phyloP scores from a whole-genome alignment of 1,140 invertebrate genomes.

The Cyclargus thomasi region DNA sequence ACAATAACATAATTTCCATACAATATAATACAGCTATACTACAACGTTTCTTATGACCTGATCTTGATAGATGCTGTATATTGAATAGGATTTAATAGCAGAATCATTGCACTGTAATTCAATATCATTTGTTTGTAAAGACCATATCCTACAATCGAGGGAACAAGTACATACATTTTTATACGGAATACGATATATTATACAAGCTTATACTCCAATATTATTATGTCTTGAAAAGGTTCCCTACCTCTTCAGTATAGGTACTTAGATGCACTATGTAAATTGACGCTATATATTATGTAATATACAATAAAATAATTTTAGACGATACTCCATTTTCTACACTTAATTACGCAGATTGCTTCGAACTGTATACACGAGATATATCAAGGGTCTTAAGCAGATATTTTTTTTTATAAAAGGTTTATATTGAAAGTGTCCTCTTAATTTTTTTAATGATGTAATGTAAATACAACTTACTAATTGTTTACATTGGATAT shows the following conservation, averaged over 20 bases:
- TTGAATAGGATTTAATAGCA: too few species aligned
- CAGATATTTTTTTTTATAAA: too few species aligned
- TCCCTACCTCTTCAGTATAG: slow-evolving; percentile 5
- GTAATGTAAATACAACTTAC: too few species aligned
- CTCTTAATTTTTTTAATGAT: too few species aligned
- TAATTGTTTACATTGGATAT: too few species aligned
- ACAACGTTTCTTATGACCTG: too few species aligned
- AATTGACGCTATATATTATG: slow-evolving; percentile 1
- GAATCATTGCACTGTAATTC: neutral
- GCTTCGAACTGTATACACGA: neutral
- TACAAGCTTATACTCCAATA: slow-evolving; percentile 1
- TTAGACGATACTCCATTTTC: neutral
- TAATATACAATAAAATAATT: neutral
- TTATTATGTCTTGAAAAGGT: neutral
- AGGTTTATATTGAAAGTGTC: too few species aligned
- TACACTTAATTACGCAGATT: slow-evolving; percentile 9
- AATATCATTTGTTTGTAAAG: neutral
- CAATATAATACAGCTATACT: too few species aligned
- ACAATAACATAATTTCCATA: too few species aligned
- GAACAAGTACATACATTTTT: neutral
- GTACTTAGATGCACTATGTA: neutral
- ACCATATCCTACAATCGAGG: neutral
- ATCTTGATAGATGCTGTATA: too few species aligned
- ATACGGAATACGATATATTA: neutral
- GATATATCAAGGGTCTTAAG: neutral